phyloP scores from a whole-genome alignment of 1,140 invertebrate genomes.

The Tetraneura akinire region DNA sequence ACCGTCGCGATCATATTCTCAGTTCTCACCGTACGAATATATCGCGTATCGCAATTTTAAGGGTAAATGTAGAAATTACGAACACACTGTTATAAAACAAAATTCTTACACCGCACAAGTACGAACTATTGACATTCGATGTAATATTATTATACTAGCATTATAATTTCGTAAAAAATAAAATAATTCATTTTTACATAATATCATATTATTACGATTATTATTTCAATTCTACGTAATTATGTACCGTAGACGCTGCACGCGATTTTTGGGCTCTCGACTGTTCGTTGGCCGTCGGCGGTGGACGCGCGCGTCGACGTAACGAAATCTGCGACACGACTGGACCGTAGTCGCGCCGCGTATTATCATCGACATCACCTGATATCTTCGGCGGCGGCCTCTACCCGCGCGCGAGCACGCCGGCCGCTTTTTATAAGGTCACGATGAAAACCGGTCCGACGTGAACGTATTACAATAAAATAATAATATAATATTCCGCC shows the following conservation, averaged over 20 bases:
- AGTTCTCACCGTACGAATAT: neutral
- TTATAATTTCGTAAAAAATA: no score
- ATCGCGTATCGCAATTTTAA: neutral
- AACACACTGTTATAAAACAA: neutral
- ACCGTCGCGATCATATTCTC: neutral
- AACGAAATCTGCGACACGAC: slow-evolving; percentile 42
- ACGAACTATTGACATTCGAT: no score
- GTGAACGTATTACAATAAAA: neutral
- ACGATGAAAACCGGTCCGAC: slow-evolving; percentile 42
- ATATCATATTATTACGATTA: no score
- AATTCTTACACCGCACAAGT: no score
- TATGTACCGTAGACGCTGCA: no score
- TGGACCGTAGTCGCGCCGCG: slow-evolving; percentile 28
- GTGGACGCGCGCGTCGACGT: neutral
- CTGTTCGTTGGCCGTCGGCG: neutral
- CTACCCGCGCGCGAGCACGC: neutral
- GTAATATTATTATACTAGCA: no score
- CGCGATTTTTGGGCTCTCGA: no score
- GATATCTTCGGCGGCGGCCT: slow-evolving; percentile 28
- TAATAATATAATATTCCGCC: neutral
- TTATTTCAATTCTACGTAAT: no score
- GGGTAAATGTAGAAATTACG: neutral
- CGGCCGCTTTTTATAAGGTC: slow-evolving; percentile 25
- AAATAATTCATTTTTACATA: no score
- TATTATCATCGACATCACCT: slow-evolving; percentile 24